Conservation (phyloP, 2,888 invertebrate genomes). For the Sarcophaga rosellei region DNA sequence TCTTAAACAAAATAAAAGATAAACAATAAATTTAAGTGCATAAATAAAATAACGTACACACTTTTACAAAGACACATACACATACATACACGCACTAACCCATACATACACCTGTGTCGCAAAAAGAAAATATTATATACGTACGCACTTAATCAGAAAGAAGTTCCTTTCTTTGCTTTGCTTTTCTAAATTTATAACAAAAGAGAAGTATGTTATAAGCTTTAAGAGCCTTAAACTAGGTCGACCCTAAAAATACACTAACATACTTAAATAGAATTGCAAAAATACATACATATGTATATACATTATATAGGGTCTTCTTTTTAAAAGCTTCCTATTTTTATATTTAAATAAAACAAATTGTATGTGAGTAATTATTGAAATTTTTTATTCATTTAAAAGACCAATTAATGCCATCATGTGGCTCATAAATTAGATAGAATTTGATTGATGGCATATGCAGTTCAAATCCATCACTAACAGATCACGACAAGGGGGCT, state of each 20-base stretch:
- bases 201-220: background rate
- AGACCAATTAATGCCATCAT: too few relatives aligned
- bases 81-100: conserved; percentile 33
- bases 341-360: too few relatives aligned
- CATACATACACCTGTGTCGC: too few relatives aligned
- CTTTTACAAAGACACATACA: background rate
- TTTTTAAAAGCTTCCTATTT: too few relatives aligned
- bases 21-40: conserved; percentile 56
- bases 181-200: conserved; percentile 29
- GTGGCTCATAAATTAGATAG: too few relatives aligned
- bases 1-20: conserved; percentile 44
- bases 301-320: too few relatives aligned
- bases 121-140: background rate
- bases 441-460: too few relatives aligned
- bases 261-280: background rate
- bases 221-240: background rate
- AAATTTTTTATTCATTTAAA: too few relatives aligned
- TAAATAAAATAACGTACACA: conserved; percentile 48
- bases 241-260: conserved; percentile 5
- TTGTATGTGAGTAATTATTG: too few relatives aligned
- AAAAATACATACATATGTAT: too few relatives aligned
- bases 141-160: conserved; percentile 28
- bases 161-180: conserved; percentile 9
- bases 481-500: too few relatives aligned
- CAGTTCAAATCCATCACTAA: too few relatives aligned